These are phyloP conservation scores for Myiozetetes cayanensis DNA, from an alignment of 2,113 vertebrate species.

Conservation along the genomic window DNA sequence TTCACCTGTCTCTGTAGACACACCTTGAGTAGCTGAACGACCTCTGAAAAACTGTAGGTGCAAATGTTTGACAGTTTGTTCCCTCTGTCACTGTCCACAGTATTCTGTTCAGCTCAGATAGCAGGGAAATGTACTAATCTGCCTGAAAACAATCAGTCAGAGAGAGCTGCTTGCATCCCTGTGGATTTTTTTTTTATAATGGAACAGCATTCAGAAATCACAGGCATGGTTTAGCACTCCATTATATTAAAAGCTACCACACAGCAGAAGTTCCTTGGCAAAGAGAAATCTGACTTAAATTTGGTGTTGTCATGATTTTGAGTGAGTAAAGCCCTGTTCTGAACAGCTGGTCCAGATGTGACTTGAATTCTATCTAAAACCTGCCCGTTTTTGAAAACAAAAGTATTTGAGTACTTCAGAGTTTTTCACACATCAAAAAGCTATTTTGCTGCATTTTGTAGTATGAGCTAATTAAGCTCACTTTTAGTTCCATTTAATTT, in stretches of 20 bases:
- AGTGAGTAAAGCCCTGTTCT: background rate
- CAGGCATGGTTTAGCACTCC: background rate
- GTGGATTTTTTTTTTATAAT: background rate
- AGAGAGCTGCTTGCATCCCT: background rate
- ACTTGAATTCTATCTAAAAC: background rate
- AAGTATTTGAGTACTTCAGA: background rate
- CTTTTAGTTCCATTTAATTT: conserved; percentile 27
- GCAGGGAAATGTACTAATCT: background rate
- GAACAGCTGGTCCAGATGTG: background rate
- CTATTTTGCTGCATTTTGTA: background rate
- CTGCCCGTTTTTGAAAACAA: background rate
- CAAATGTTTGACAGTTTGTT: background rate
- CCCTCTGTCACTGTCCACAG: background rate
- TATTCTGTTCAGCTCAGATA: background rate
- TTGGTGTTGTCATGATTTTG: background rate
- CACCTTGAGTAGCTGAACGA: background rate
- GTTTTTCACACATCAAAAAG: background rate
- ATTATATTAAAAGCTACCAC: background rate
- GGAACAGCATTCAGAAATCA: background rate
- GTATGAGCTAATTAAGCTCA: conserved; percentile 14
- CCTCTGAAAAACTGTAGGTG: background rate
- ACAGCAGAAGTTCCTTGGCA: background rate
- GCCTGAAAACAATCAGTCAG: background rate
- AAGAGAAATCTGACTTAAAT: background rate
- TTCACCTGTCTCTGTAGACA: background rate